phyloP scores from a whole-genome alignment of 2,888 invertebrate genomes.

The Drosophila kambysellisi region DNA sequence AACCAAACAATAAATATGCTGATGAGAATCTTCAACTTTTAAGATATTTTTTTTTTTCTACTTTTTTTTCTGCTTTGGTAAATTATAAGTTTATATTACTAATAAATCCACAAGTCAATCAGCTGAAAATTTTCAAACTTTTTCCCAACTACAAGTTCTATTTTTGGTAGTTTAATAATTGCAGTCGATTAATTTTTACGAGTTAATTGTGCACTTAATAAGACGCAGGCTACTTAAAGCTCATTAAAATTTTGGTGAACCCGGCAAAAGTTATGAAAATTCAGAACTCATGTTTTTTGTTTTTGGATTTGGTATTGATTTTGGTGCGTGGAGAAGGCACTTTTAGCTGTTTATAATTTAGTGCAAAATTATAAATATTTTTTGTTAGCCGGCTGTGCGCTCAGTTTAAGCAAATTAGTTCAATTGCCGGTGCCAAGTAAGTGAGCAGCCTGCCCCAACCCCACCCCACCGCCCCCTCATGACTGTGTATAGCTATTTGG shows the following conservation, averaged over 20 bases:
- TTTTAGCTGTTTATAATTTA: slow-evolving; percentile 77
- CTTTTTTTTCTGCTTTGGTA: slow-evolving; percentile 1
- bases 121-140: slow-evolving; percentile 20
- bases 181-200: slow-evolving; percentile 44
- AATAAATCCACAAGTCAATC: slow-evolving; percentile 28
- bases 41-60: background rate
- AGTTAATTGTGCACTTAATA: slow-evolving; percentile 64
- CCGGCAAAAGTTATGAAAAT: slow-evolving; percentile 41
- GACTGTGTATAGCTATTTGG: slow-evolving; percentile 32
- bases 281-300: background rate
- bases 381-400: slow-evolving; percentile 36
- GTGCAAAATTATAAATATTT: slow-evolving; percentile 73
- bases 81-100: slow-evolving; percentile 39
- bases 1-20: slow-evolving; percentile 25
- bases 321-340: slow-evolving; percentile 37
- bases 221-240: slow-evolving; percentile 58
- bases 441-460: slow-evolving; percentile 26
- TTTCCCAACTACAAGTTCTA: slow-evolving; percentile 3
- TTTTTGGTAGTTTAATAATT: slow-evolving; percentile 18
- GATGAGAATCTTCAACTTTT: slow-evolving; percentile 6
- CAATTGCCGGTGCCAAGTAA: slow-evolving; percentile 66
- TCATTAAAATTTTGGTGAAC: slow-evolving; percentile 60
- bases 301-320: slow-evolving; percentile 57
- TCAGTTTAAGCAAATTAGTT: slow-evolving; percentile 79
- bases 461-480: background rate